Evolutionary conservation across 2,113 vertebrate species (phyloP), one percentile per base, ranked within the genome.

Genomic region (Acanthisitta chloris): DNA sequence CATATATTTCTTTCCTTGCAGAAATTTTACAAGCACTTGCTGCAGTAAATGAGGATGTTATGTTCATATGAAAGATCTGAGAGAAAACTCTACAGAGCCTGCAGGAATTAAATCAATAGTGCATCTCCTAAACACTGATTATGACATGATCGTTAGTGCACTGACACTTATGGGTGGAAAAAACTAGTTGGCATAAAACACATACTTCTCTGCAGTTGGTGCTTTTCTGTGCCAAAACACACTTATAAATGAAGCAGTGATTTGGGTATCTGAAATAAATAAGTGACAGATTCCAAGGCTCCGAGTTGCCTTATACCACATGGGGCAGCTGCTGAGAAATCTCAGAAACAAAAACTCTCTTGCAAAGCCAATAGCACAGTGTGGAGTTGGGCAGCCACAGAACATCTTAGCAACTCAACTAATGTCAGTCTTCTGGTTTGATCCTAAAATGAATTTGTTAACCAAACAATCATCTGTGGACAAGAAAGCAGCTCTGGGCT

Each of bases 201-300:
- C 42, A 52, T 2, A 31, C 17, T 90, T 71, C 79, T 71, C 82
- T 7, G 2, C 82, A 86, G 85, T 83, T 94, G 67, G 62, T 78
- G 40, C 4, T 83, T 90, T 43, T 33, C 59, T 45, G 17, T 90
- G 94, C 93, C 96, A 95, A 94, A 93, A 88, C 28, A n/a, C 64
- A 62, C 34, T 93, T 59, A 74, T 33, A 94, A 82, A 91, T 69
- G 42, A 88, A 97, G 66, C 54, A 80, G 57, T 6, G 31, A 66
- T 85, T 59, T 67, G 81, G 31, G 28, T 45, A 81, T 93, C 92
- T 88, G 64, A 87, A 91, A 81, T n/a, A 82, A 91, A 20, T 58
- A 76, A 94, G 18, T 89, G 86, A 79, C 94, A 93, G 82, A 57
- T 95, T 74, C 74, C 79, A 90, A 90, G 42, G 74, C 33, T 85